phyloP scores from a whole-genome alignment of 1,140 invertebrate species.

The Luehdorfia chinensis region DNA sequence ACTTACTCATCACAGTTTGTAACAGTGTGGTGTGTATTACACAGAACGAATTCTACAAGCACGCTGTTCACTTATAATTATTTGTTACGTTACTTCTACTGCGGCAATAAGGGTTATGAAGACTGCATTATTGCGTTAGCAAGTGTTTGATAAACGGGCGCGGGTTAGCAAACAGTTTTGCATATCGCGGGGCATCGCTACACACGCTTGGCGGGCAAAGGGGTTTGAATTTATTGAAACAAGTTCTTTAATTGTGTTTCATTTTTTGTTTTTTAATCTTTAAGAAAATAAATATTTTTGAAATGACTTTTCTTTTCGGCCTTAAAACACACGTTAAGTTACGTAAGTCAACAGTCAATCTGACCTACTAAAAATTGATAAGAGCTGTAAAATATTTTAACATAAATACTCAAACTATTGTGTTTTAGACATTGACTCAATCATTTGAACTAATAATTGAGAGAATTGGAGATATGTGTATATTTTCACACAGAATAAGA shows the following conservation, averaged over 20 bases:
- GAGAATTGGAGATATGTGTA: no score
- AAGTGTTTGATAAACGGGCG: slow-evolving; percentile 13
- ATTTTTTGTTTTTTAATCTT: no score
- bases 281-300: no score
- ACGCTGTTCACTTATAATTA: slow-evolving; percentile 1
- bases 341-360: no score
- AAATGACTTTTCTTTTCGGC: no score
- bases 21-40: slow-evolving; percentile 1
- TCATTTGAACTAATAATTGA: no score
- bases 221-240: slow-evolving; percentile 4
- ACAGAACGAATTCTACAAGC: slow-evolving; percentile 6
- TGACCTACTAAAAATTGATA: no score
- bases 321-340: no score
- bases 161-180: slow-evolving; percentile 18
- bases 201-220: slow-evolving; percentile 10
- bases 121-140: slow-evolving; percentile 8
- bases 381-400: no score
- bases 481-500: no score
- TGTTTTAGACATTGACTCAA: no score
- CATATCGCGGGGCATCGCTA: slow-evolving; percentile 12
- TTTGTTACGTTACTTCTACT: background rate
- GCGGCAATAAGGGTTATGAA: slow-evolving; percentile 17
- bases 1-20: background rate
- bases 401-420: no score
- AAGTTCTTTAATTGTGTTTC: background rate